Evolutionary conservation across 1,140 invertebrate species (phyloP), one percentile per base, ranked within the genome.

Genomic region (Drosophila equinoxialis): DNA sequence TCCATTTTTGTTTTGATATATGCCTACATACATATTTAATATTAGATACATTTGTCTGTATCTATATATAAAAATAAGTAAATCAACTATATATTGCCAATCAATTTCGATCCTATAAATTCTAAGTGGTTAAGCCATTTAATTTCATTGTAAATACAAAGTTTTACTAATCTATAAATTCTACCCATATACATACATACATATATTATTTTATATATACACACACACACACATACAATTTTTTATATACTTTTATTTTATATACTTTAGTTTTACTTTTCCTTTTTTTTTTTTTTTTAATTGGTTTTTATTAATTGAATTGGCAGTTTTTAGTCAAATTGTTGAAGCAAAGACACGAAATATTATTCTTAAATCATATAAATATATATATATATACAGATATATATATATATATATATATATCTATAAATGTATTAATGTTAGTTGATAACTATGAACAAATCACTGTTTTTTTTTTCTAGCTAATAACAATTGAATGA

Each of bases 401-500:
- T 7, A 64, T 26, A 64, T 1, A 37, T 35, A 41, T 23, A 23
- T 23, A 23, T 23, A 23, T 23, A 66, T 60, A 45, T 60, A 68
- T 61, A 73, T 60, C 67, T 63, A 57, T 70, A 68, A 75, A 42
- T 79, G 83, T 87, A 86, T 71, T 83, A 82, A 87, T 72, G 83
- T 79, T 87, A 87, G 84, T 77, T 83, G 39, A 73, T 71, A 78
- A 76, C 30, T 61, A 42, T 60, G 83, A 82, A 69, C 48, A 55
- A 67, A 66, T 78, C 62, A 45, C 37, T 65, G 64, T 86, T 87
- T 85, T 85, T 86, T 86, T 83, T 86, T 77, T 67, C 26, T 87
- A 87, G 83, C 79, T 87, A 82, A 86, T 87, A 87, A 77, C 67
- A 83, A 87, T 86, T 86, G 83, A 86, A 87, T 87, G 69, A 79